Evolutionary conservation across 1,140 invertebrate genomes (phyloP).

Genomic region (Globodera rostochiensis): DNA sequence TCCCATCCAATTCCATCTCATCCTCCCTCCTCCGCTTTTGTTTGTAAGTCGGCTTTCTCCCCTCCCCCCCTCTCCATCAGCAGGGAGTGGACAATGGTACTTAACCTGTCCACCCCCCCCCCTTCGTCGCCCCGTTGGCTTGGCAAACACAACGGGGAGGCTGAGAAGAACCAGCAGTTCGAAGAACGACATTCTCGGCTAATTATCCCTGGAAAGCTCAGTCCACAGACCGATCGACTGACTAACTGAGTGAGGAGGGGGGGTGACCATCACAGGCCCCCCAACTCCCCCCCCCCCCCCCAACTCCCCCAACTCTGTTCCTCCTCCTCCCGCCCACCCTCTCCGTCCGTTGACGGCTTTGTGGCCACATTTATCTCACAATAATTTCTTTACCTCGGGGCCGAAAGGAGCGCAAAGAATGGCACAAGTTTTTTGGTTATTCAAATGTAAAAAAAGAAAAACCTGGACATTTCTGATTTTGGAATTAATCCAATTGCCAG

Average conservation of each 20-base stretch:
- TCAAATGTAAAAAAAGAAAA: too few relatives aligned
- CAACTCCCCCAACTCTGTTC: not conserved
- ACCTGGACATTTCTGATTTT: too few relatives aligned
- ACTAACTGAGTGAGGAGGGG: not conserved
- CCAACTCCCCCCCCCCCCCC: too few relatives aligned
- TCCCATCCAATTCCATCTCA: not conserved
- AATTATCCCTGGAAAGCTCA: not conserved
- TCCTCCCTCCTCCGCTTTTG: not conserved
- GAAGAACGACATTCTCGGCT: not conserved
- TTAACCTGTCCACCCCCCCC: constrained; percentile 7
- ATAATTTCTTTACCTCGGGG: not conserved
- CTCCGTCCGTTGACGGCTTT: not conserved
- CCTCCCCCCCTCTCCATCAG: not conserved
- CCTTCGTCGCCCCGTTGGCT: too few relatives aligned
- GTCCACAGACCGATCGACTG: not conserved
- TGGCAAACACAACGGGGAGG: constrained; percentile 5
- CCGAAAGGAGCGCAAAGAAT: too few relatives aligned
- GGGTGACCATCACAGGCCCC: too few relatives aligned
- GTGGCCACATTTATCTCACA: not conserved
- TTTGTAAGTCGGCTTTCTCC: constrained; percentile 14
- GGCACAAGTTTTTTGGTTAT: too few relatives aligned
- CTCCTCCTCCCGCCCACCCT: too few relatives aligned
- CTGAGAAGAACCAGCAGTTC: not conserved
- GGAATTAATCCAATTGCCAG: too few relatives aligned
- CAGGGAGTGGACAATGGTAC: constrained; percentile 6